phyloP scores from a whole-genome alignment of 2,113 vertebrate species.

The Scatophagus argus region DNA sequence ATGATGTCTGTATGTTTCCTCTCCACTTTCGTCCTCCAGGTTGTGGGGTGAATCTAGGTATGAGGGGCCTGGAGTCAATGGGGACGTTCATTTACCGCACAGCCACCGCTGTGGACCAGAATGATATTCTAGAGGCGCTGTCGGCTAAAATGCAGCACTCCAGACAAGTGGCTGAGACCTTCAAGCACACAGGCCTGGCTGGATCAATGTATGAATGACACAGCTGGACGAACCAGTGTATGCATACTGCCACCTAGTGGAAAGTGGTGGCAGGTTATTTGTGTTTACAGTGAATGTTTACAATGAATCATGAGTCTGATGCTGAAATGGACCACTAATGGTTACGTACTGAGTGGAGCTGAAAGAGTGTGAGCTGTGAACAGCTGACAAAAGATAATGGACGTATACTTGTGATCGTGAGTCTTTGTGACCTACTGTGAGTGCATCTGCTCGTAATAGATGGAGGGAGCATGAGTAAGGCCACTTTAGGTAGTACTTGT shows the following conservation, averaged over 20 bases:
- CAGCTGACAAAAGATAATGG: slow-evolving; percentile 29
- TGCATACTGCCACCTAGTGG: slow-evolving; percentile 49
- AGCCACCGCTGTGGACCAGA: slow-evolving; percentile 84
- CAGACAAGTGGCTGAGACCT: slow-evolving; percentile 82
- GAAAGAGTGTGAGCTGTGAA: background rate
- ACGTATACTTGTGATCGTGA: slow-evolving; percentile 25
- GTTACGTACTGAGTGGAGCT: slow-evolving; percentile 7
- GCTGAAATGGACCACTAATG: background rate
- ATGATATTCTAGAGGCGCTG: slow-evolving; percentile 83
- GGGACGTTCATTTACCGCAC: slow-evolving; percentile 85
- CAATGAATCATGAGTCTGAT: slow-evolving; percentile 19
- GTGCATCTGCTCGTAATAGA: background rate
- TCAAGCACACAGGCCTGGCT: slow-evolving; percentile 82
- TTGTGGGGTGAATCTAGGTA: slow-evolving; percentile 86
- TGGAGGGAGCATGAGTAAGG: background rate
- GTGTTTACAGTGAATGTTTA: slow-evolving; percentile 26
- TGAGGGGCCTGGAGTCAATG: slow-evolving; percentile 85
- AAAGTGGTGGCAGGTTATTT: slow-evolving; percentile 8
- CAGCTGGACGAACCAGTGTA: background rate
- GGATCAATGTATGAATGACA: slow-evolving; percentile 81
- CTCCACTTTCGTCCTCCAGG: slow-evolving; percentile 65
- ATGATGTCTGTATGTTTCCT: background rate
- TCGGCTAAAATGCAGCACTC: slow-evolving; percentile 85
- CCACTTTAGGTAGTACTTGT: background rate
- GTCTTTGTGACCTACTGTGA: slow-evolving; percentile 22